Conservation (phyloP, 1,140 invertebrate species). For the Macrosteles quadrilineatus region DNA sequence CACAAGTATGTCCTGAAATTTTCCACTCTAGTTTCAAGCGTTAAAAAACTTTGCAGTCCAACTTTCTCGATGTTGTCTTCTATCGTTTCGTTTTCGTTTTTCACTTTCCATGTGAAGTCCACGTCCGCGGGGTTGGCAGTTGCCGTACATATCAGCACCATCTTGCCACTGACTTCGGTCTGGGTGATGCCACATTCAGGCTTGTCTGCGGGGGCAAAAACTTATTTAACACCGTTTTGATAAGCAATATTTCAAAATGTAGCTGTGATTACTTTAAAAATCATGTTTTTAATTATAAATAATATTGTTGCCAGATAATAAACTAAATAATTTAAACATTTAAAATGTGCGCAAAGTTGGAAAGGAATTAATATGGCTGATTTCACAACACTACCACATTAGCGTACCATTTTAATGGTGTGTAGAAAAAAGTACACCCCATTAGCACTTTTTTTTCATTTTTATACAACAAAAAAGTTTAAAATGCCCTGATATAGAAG, state of each 20-base stretch:
- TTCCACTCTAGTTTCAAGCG: constrained; percentile 62
- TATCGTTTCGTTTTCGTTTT: constrained; percentile 77
- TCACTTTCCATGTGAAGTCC: constrained; percentile 81
- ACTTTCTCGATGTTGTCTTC: constrained; percentile 57
- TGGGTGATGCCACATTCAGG: constrained; percentile 81
- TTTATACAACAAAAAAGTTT: no score
- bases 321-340: no score
- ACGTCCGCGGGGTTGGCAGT: constrained; percentile 79
- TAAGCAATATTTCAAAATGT: not conserved
- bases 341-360: no score
- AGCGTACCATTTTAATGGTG: no score
- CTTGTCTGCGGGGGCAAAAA: constrained; percentile 64
- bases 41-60: constrained; percentile 63
- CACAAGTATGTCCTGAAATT: constrained; percentile 80
- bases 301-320: no score
- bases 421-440: no score
- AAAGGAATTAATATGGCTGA: no score
- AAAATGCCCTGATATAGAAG: no score
- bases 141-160: constrained; percentile 77
- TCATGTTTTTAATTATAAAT: not conserved
- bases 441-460: no score
- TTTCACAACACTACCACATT: no score
- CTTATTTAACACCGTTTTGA: not conserved
- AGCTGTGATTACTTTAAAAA: not conserved
- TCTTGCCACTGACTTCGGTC: constrained; percentile 67